Evolutionary conservation across 2,113 vertebrate genomes (phyloP).

Genomic region (Hydrolagus affinis): DNA sequence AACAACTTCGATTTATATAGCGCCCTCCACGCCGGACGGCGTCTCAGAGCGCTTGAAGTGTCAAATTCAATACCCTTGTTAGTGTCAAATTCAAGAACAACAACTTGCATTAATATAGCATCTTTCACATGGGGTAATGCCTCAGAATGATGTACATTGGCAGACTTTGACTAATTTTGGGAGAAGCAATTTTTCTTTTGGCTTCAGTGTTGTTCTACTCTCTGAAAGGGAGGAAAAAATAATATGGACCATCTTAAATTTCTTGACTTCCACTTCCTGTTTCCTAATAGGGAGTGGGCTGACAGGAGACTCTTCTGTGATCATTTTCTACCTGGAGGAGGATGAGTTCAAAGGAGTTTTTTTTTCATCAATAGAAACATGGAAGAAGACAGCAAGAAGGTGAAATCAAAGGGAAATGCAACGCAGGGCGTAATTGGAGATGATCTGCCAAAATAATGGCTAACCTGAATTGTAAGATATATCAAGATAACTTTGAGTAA

Average conservation of each 20-base stretch:
- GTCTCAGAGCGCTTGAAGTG: no score
- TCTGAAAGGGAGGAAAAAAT: background rate
- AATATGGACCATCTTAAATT: no score
- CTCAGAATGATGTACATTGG: no score
- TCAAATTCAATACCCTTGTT: no score
- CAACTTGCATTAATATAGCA: no score
- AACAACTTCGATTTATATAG: no score
- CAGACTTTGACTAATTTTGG: background rate
- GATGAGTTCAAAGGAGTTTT: background rate
- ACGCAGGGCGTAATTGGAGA: background rate
- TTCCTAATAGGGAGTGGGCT: background rate
- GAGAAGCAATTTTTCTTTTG: background rate
- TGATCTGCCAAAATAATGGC: background rate
- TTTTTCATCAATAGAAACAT: background rate
- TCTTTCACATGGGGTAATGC: no score
- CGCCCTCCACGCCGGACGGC: no score
- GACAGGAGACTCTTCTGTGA: background rate
- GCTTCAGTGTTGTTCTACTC: background rate
- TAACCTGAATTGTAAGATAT: background rate
- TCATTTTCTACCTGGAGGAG: background rate
- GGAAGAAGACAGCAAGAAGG: background rate
- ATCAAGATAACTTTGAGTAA: background rate
- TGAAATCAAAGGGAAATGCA: background rate
- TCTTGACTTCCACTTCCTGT: background rate
- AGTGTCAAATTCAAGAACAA: no score